Evolutionary conservation across 1,140 invertebrate species (phyloP).

Genomic region (Chrysomallon squamiferum): DNA sequence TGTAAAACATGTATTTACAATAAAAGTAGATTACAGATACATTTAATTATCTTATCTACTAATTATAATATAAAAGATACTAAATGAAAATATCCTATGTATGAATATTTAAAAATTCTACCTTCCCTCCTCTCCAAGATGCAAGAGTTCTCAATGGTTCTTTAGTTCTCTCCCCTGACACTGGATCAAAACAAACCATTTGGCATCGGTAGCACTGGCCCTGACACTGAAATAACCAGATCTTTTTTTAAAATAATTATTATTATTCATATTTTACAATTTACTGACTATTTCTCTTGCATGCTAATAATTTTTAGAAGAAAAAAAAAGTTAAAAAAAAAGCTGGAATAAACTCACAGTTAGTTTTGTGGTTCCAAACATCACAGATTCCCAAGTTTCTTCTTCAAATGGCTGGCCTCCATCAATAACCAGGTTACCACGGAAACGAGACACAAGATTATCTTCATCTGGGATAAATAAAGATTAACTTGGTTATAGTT

Average conservation of each 20-base stretch:
- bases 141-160: slow-evolving; percentile 84
- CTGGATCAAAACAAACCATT: slow-evolving; percentile 93
- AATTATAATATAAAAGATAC: too few relatives aligned
- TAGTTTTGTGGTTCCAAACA: slow-evolving; percentile 68
- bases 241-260: neutral
- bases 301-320: neutral
- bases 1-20: too few relatives aligned
- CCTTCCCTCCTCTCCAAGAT: slow-evolving; percentile 52
- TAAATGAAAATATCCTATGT: too few relatives aligned
- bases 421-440: slow-evolving; percentile 69
- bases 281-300: neutral
- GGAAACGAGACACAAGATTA: slow-evolving; percentile 66
- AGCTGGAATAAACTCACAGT: slow-evolving; percentile 20
- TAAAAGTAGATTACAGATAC: too few relatives aligned
- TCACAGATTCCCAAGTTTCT: slow-evolving; percentile 73
- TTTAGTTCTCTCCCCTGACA: slow-evolving; percentile 77
- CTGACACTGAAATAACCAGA: slow-evolving; percentile 70
- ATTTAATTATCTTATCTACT: too few relatives aligned
- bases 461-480: slow-evolving; percentile 56
- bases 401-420: slow-evolving; percentile 73
- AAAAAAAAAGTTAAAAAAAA: neutral
- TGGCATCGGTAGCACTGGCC: slow-evolving; percentile 87
- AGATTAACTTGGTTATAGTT: neutral
- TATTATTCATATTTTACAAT: neutral
- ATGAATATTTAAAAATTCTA: slow-evolving; percentile 14